Evolutionary conservation across 2,113 vertebrate species (phyloP).

Genomic region (Chrysemys picta): DNA sequence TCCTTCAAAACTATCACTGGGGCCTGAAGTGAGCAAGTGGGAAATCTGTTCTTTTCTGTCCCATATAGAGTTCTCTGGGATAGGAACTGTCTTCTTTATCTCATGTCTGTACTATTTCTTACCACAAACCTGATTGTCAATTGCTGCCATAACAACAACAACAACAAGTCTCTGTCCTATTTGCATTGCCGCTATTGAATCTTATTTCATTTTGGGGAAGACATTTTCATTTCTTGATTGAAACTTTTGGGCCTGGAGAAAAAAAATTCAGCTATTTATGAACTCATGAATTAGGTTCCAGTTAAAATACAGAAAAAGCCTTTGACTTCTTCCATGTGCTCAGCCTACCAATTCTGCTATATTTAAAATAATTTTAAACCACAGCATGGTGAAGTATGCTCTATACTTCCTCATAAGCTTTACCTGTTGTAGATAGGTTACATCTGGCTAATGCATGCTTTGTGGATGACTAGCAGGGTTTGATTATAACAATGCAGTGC

Average conservation of each 20-base stretch:
- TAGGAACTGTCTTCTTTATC: not conserved
- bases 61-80: not conserved
- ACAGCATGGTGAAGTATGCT: not conserved
- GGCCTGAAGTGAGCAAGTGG: not conserved
- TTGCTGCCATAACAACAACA: not conserved
- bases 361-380: constrained; percentile 39
- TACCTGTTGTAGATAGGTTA: not conserved
- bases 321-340: not conserved
- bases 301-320: not conserved
- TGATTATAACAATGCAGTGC: not conserved
- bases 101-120: not conserved
- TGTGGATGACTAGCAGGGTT: not conserved
- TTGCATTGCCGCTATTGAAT: not conserved
- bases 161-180: not conserved
- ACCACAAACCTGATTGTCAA: not conserved
- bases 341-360: not conserved
- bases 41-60: not conserved
- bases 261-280: not conserved
- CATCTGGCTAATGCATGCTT: not conserved
- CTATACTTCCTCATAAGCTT: constrained; percentile 17
- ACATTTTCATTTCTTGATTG: not conserved
- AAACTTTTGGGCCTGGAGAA: not conserved
- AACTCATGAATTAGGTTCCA: not conserved
- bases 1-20: not conserved
- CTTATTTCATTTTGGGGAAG: not conserved